A percentile compares a stretch with the other conserved stretches of the same genome.
These are phyloP conservation scores for Odocoileus virginianus DNA, from an alignment of 2,113 vertebrate genomes.

Conservation along the genomic window DNA sequence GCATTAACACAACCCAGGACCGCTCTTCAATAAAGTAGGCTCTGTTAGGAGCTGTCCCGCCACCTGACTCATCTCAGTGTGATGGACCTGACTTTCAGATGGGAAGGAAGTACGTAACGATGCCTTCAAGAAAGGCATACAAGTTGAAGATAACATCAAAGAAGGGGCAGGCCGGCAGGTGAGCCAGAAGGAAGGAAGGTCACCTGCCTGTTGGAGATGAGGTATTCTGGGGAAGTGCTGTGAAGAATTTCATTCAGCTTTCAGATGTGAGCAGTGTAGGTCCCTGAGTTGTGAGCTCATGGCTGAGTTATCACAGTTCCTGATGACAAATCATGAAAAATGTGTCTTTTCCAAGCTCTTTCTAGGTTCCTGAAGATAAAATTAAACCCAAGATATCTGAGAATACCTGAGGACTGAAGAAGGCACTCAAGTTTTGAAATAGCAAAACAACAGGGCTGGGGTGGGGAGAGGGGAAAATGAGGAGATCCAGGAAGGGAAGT, in stretches of 20 bases:
- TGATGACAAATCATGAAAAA: background rate
- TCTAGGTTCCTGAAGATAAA: background rate
- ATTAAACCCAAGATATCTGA: background rate
- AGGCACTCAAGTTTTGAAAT: background rate
- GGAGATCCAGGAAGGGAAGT: background rate
- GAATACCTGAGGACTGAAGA: background rate
- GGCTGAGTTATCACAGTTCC: background rate
- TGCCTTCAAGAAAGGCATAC: background rate
- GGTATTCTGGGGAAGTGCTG: background rate
- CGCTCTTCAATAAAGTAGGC: background rate
- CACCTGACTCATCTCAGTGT: background rate
- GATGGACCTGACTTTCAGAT: background rate
- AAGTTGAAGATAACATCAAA: background rate
- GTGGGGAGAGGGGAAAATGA: background rate
- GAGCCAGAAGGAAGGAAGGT: background rate
- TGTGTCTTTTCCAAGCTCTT: background rate
- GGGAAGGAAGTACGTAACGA: background rate
- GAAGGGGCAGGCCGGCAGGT: background rate
- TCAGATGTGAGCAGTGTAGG: background rate
- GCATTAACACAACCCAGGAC: background rate
- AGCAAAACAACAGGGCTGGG: background rate
- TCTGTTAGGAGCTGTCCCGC: background rate
- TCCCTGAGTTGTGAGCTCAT: background rate
- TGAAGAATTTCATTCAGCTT: background rate
- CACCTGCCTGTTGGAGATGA: background rate